Evolutionary conservation across 2,797 vertebrate species (phyloP).

Genomic region (Peromyscus attwateri): DNA sequence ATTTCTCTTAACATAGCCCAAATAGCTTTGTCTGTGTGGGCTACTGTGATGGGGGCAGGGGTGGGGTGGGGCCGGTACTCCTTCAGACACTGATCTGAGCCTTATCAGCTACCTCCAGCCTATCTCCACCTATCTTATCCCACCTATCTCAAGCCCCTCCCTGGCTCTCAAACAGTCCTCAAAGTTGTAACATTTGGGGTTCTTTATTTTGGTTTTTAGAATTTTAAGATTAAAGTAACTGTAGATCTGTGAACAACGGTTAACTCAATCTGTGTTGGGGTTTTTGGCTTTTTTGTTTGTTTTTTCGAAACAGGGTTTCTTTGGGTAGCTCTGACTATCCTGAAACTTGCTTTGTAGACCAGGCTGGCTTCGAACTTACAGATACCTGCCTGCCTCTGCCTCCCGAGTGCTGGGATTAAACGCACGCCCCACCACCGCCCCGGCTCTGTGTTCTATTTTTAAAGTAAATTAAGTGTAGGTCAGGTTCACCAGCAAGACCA

Average conservation of each 20-base stretch:
- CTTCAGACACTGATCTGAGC: not conserved
- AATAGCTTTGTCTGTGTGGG: not conserved
- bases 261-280: not conserved
- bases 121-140: not conserved
- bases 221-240: conserved; percentile 51
- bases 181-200: not conserved
- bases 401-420: not conserved
- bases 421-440: not conserved
- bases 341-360: not conserved
- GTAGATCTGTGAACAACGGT: not conserved
- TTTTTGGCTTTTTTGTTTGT: not conserved
- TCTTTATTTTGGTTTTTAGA: not conserved
- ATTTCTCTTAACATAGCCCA: not conserved
- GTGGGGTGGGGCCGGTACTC: not conserved
- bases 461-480: not conserved
- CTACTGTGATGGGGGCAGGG: not conserved
- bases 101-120: not conserved
- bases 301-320: not conserved
- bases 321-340: not conserved
- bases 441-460: not conserved
- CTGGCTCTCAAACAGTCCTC: not conserved
- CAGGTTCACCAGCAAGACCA: not conserved
- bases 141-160: not conserved
- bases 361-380: not conserved
- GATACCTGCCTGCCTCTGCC: not conserved